These are phyloP conservation scores for Leptarthrus brevirostris DNA, from an alignment of 2,888 invertebrate species.

Conservation along the genomic window DNA sequence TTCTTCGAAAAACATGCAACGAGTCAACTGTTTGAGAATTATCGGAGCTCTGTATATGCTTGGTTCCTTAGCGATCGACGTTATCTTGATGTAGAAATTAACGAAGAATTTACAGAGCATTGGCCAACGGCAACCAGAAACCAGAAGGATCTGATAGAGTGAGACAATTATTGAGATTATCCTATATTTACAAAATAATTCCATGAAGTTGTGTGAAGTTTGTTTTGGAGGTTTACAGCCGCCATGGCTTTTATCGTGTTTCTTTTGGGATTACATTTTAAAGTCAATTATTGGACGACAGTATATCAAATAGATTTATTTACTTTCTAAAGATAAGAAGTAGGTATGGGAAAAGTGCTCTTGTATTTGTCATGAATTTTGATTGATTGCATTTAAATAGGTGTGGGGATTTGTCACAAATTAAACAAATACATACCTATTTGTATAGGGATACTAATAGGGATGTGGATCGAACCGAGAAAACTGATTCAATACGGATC, in stretches of 20 bases:
- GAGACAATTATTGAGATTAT: constrained; percentile 47
- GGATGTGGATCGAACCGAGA: too few relatives aligned
- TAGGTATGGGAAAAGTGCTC: too few relatives aligned
- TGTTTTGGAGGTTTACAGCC: neutral
- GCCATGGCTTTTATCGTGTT: constrained; percentile 18
- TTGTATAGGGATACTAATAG: too few relatives aligned
- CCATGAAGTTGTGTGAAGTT: constrained; percentile 2
- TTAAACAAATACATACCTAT: too few relatives aligned
- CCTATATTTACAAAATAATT: constrained; percentile 46
- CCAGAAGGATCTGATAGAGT: constrained; percentile 45
- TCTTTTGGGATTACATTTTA: constrained; percentile 41
- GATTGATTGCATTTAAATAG: too few relatives aligned
- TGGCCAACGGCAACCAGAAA: neutral
- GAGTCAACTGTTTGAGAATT: constrained; percentile 14
- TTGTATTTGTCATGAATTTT: too few relatives aligned
- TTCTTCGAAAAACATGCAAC: constrained; percentile 39
- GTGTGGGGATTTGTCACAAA: too few relatives aligned
- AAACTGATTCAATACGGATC: too few relatives aligned
- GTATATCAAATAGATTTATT: constrained; percentile 6
- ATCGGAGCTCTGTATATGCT: neutral
- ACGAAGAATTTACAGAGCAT: constrained; percentile 20
- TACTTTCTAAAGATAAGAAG: neutral
- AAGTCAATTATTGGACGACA: constrained; percentile 38
- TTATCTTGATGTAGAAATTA: constrained; percentile 46
- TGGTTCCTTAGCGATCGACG: neutral